Conservation (phyloP, 2,888 invertebrate genomes). For the Fragum sueziense region DNA sequence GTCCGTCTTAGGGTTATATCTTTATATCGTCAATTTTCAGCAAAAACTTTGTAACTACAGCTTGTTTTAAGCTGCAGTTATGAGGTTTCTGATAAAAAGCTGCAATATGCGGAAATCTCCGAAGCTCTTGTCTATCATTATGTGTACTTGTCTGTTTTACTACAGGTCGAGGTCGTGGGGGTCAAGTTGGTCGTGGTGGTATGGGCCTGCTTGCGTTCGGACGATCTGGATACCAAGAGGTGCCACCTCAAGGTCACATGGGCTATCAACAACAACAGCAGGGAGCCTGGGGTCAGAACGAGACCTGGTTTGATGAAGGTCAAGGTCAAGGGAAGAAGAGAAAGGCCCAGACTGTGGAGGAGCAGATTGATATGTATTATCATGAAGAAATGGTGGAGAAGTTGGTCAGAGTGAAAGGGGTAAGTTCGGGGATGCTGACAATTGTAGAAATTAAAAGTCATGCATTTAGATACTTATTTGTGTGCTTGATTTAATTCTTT, state of each 20-base stretch:
- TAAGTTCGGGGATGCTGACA: slow-evolving; percentile 15
- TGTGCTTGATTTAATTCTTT: too few relatives aligned
- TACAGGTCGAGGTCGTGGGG: background rate
- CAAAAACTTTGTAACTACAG: too few relatives aligned
- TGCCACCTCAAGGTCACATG: background rate
- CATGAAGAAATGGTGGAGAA: slow-evolving; percentile 62
- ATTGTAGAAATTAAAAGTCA: too few relatives aligned
- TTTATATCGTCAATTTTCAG: too few relatives aligned
- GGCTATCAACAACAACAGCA: background rate
- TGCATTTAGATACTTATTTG: too few relatives aligned
- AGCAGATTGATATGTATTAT: slow-evolving; percentile 55
- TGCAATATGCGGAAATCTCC: too few relatives aligned
- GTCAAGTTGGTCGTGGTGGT: slow-evolving; percentile 15
- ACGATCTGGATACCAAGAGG: slow-evolving; percentile 17
- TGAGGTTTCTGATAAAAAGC: too few relatives aligned
- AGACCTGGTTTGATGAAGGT: slow-evolving; percentile 16
- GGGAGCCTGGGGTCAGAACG: slow-evolving; percentile 15
- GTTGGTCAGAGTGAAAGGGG: slow-evolving; percentile 54
- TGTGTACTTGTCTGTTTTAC: too few relatives aligned
- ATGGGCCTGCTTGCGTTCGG: slow-evolving; percentile 26
- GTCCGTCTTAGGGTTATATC: too few relatives aligned
- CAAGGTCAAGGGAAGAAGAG: slow-evolving; percentile 29
- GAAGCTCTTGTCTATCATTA: too few relatives aligned
- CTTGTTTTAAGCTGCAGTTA: too few relatives aligned
- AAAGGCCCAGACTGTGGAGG: slow-evolving; percentile 42